phyloP scores from a whole-genome alignment of 2,888 invertebrate species.

The Mimas tiliae region DNA sequence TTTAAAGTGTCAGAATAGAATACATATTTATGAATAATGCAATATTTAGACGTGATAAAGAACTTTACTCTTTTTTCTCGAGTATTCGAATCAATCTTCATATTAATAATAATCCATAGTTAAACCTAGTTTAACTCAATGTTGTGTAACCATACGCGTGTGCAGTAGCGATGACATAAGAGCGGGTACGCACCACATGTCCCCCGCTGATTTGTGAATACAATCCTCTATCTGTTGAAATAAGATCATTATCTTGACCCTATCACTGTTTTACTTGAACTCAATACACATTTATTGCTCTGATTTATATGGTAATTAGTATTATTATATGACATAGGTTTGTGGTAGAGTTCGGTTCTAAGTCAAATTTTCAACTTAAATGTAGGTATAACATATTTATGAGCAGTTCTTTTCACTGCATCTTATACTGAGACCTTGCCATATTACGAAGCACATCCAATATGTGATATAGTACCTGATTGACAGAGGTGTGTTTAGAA shows the following conservation, averaged over 20 bases:
- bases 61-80: too few relatives aligned
- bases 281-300: slow-evolving; percentile 24
- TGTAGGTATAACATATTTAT: too few relatives aligned
- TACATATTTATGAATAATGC: too few relatives aligned
- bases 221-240: slow-evolving; percentile 37
- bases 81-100: neutral
- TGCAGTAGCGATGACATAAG: slow-evolving; percentile 47
- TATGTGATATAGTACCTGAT: too few relatives aligned
- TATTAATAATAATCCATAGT: slow-evolving; percentile 17
- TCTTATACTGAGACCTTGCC: too few relatives aligned
- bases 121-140: slow-evolving; percentile 38
- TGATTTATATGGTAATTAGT: slow-evolving; percentile 13
- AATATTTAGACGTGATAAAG: too few relatives aligned
- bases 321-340: slow-evolving; percentile 1
- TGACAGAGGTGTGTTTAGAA: neutral
- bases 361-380: neutral
- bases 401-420: too few relatives aligned
- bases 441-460: too few relatives aligned
- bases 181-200: slow-evolving; percentile 52
- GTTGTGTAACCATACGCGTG: slow-evolving; percentile 33
- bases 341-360: neutral
- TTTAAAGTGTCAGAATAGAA: too few relatives aligned
- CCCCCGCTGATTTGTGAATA: slow-evolving; percentile 48
- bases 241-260: slow-evolving; percentile 45
- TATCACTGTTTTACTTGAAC: slow-evolving; percentile 30